Conservation (phyloP, 2,113 vertebrate genomes). For the Gymnogyps californianus region DNA sequence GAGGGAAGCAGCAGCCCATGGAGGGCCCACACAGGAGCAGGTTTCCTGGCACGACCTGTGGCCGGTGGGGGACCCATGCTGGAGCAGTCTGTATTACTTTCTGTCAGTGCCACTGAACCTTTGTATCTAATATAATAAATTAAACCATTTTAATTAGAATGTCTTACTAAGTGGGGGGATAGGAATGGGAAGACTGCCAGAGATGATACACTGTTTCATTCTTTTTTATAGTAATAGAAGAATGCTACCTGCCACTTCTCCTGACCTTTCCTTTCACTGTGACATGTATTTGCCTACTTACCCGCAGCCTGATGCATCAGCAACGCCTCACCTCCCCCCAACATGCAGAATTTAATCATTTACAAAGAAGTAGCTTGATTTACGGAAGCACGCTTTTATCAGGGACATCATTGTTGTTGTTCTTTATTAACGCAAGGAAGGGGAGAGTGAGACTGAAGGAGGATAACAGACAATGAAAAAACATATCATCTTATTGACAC, state of each 20-base stretch:
- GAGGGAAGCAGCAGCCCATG: not conserved
- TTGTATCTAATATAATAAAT: not conserved
- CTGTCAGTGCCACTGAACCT: not conserved
- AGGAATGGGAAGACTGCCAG: not conserved
- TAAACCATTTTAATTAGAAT: not conserved
- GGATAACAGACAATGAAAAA: not conserved
- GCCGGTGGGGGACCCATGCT: rapidly evolving
- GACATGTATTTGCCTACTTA: not conserved
- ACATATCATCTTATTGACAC: not conserved
- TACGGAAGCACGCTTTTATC: not conserved
- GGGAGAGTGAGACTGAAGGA: not conserved
- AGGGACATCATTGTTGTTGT: not conserved
- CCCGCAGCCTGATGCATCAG: no score
- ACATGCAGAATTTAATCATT: not conserved
- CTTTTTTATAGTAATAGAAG: not conserved
- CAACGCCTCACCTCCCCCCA: not conserved
- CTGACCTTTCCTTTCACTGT: not conserved
- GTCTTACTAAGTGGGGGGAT: no score
- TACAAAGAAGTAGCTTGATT: not conserved
- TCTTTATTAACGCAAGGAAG: not conserved
- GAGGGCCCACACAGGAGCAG: not conserved
- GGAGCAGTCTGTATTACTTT: not conserved
- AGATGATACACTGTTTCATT: not conserved
- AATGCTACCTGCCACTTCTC: not conserved
- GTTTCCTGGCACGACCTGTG: not conserved